Evolutionary conservation across 92 coral and sea anemone species (phyloP).

Genomic region (Diadumene lineata): DNA sequence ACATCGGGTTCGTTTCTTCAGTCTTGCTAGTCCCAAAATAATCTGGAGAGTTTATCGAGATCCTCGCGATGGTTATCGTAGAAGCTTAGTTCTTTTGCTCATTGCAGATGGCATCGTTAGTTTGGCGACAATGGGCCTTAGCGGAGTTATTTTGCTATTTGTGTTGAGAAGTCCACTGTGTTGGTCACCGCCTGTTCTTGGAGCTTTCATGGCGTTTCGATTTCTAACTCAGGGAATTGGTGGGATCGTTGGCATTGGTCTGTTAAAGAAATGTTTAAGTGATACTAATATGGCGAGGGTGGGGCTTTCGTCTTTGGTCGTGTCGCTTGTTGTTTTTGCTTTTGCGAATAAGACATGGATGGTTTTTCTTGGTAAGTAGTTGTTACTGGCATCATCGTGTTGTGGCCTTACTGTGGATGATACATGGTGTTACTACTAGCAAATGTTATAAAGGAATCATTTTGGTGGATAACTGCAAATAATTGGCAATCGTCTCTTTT

Average conservation of each 20-base stretch:
- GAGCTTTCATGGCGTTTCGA: conserved; percentile 74
- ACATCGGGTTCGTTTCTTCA: conserved; percentile 41
- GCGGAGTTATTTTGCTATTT: conserved; percentile 67
- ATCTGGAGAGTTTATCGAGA: conserved; percentile 57
- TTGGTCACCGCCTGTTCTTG: conserved; percentile 71
- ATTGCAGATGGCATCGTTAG: conserved; percentile 60
- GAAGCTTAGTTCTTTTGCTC: conserved; percentile 61
- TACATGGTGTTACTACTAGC: neutral
- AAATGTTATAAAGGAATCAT: too few species aligned
- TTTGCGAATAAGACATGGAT: conserved; percentile 53
- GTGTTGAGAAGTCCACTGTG: conserved; percentile 76
- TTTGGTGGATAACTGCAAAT: too few species aligned
- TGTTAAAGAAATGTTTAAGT: conserved; percentile 44
- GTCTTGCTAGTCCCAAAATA: conserved; percentile 54
- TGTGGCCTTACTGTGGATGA: neutral
- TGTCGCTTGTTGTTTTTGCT: conserved; percentile 59
- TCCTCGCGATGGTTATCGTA: conserved; percentile 57
- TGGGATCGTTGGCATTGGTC: conserved; percentile 66
- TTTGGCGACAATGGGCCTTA: conserved; percentile 56
- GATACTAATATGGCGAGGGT: conserved; percentile 63
- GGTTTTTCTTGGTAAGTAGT: conserved; percentile 70
- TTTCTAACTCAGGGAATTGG: conserved; percentile 70
- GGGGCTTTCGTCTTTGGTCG: conserved; percentile 57
- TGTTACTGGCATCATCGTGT: neutral
- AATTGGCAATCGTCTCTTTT: too few species aligned